Percentiles rank a stretch among this genome's conserved stretches.
phyloP scores from a whole-genome alignment of 2,888 invertebrate genomes.

The Pseudococcus jackbeardsleyi region DNA sequence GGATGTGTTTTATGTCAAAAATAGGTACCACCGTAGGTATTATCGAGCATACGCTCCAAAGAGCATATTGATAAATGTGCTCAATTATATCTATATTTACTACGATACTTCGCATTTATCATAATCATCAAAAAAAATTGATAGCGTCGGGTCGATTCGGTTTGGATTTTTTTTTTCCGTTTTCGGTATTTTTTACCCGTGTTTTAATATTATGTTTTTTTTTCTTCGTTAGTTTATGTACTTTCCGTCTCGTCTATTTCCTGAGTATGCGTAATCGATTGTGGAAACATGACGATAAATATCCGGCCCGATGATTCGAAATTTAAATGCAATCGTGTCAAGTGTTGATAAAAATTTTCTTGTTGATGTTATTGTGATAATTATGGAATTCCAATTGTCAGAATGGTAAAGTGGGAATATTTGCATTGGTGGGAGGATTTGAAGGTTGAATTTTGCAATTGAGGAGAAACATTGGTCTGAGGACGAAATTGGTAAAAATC shows the following conservation, averaged over 20 bases:
- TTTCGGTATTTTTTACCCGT: not conserved
- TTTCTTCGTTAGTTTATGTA: not conserved
- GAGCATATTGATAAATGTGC: constrained; percentile 28
- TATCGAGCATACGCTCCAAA: constrained; percentile 21
- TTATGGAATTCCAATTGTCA: not conserved
- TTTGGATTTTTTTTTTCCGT: not conserved
- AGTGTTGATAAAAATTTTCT: not conserved
- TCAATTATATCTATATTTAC: not conserved
- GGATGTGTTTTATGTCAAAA: constrained; percentile 22
- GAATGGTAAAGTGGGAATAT: not conserved
- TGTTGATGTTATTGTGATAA: not conserved
- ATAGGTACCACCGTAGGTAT: not conserved
- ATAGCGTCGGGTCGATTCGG: not conserved
- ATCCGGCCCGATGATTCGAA: not conserved
- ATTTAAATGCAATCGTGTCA: not conserved
- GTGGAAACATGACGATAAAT: not conserved
- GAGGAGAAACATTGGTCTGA: too few species aligned
- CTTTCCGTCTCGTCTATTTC: not conserved
- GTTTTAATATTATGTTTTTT: not conserved
- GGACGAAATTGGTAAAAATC: too few species aligned
- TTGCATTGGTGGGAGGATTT: not conserved
- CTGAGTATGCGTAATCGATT: not conserved
- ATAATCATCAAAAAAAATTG: not conserved
- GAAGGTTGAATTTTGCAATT: too few species aligned
- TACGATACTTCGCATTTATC: not conserved